Percentiles rank a stretch among this genome's conserved stretches.
Evolutionary conservation across 2,113 vertebrate genomes (phyloP).

Genomic region (Carollia perspicillata): DNA sequence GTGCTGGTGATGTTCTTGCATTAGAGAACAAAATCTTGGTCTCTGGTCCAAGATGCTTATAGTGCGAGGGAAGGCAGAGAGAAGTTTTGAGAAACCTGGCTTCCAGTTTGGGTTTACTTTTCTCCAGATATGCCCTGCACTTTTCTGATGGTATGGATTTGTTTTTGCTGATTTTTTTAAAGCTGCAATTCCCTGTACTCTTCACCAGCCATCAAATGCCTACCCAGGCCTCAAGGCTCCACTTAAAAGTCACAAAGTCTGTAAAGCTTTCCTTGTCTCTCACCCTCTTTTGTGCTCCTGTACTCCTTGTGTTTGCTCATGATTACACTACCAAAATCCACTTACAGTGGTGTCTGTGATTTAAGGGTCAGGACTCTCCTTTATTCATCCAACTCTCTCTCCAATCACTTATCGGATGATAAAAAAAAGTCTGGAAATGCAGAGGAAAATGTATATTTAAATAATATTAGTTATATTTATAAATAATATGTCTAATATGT

Average conservation of each 20-base stretch:
- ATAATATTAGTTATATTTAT: neutral
- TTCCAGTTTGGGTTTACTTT: constrained; percentile 41
- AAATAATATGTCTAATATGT: neutral
- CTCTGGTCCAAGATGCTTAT: constrained; percentile 64
- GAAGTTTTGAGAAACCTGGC: constrained; percentile 54
- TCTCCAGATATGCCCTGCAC: neutral
- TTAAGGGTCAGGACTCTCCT: neutral
- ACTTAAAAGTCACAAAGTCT: neutral
- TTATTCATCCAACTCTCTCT: constrained; percentile 44
- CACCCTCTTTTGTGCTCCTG: neutral
- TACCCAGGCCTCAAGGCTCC: neutral
- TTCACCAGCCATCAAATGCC: constrained; percentile 3
- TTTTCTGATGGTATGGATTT: constrained; percentile 16
- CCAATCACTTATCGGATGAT: neutral
- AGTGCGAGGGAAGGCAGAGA: constrained; percentile 61
- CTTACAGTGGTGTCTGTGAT: neutral
- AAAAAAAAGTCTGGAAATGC: neutral
- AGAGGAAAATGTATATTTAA: constrained; percentile 28
- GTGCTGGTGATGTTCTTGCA: constrained; percentile 58
- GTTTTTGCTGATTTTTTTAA: neutral
- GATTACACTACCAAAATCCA: neutral
- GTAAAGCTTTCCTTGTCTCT: neutral
- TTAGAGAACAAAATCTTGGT: constrained; percentile 62
- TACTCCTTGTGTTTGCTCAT: neutral
- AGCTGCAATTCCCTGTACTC: neutral